Percentiles rank a stretch among this genome's conserved stretches.
Conservation (phyloP, 2,113 vertebrate genomes). For the Geococcyx californianus region DNA sequence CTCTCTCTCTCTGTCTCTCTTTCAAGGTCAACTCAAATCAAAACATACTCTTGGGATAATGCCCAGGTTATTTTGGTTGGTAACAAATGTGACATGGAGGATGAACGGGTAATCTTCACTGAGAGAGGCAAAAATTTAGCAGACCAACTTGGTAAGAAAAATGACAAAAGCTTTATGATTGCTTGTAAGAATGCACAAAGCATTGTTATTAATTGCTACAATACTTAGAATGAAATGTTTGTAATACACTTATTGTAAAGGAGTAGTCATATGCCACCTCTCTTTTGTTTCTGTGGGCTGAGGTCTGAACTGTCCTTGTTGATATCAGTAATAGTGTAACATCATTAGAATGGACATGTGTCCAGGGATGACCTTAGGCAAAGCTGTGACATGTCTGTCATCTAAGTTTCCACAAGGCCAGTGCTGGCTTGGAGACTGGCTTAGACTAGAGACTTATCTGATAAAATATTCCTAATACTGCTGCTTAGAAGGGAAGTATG, state of each 20-base stretch:
- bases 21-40: constrained; percentile 96
- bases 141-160: constrained; percentile 91
- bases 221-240: neutral
- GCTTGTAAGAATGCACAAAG: neutral
- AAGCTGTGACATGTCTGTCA: neutral
- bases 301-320: neutral
- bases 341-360: neutral
- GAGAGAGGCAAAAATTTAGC: constrained; percentile 92
- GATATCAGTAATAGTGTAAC: neutral
- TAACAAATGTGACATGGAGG: constrained; percentile 98
- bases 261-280: neutral
- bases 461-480: neutral
- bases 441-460: neutral
- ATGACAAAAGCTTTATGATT: neutral
- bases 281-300: neutral
- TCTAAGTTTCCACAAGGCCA: neutral
- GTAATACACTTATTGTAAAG: neutral
- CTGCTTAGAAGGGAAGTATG: neutral
- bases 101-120: constrained; percentile 90
- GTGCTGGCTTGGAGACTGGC: neutral
- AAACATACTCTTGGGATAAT: constrained; percentile 98
- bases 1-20: constrained; percentile 14
- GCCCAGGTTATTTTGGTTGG: constrained; percentile 95
- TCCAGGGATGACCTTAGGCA: neutral
- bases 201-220: neutral